Evolutionary conservation across 2,797 vertebrate genomes (phyloP), one percentile per base, ranked within the genome.

Genomic region (Clarias laeviceps): DNA sequence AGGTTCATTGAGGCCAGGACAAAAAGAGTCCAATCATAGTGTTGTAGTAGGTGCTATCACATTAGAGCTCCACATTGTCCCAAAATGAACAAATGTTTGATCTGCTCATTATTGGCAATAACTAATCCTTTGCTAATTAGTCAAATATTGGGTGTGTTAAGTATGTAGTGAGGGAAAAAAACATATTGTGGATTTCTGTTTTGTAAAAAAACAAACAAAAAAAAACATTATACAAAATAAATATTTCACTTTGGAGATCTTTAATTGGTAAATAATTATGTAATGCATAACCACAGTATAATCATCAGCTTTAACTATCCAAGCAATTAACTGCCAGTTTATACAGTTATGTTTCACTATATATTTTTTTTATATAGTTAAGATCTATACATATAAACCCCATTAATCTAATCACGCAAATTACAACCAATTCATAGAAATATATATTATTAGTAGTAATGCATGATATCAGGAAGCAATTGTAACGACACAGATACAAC

Each of bases 1-100:
- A 85, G 76, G 65, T 32, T 64, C 85, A 85, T 84, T 88, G 72
- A 86, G 83, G 2, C 40, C 5, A 76, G 85, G 84, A 85, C 81
- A 83, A 85, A 87, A 66, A 80, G 37, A 54, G 17, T 18, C 57
- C 65, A 45, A 72, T 57, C 59, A 85, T 17, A 81, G 59, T 57
- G 45, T 68, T 88, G 88, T 82, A 78, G 82, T 59, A 62, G 85
- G 70, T 85, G 74, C 74, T 65, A 88, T 59, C 37, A 57, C 84
- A 87, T 62, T 85, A 87, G 59, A 77, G 24, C 80, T 22, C 40
- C 61, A 74, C 32, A 83, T 62, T 68, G 77, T 83, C 27, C 84
- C 24, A 59, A 45, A 82, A 83, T 18, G 40, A 79, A 84, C 76
- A 80, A 40, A 50, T 84, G 76, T 82, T 87, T 76, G 50, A 84